Evolutionary conservation across 2,797 vertebrate genomes (phyloP), one percentile per base, ranked within the genome.

Genomic region (Takifugu rubripes): DNA sequence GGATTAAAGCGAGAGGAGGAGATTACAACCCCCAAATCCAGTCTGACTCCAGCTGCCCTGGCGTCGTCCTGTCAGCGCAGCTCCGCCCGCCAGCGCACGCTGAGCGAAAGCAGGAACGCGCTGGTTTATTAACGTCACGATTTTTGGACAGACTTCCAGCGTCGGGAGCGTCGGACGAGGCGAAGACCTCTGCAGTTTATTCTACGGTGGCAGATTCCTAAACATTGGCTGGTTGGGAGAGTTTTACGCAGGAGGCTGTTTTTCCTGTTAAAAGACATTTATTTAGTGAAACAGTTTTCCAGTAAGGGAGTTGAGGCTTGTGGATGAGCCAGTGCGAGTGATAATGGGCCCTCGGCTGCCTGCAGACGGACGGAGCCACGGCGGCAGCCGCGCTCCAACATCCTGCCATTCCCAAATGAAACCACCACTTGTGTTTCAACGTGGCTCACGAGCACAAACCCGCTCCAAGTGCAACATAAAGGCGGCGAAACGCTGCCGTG

Each of bases 1-100:
- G 68, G 73, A 82, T 78, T 81, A 75, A 70, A 80, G 46, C 33
- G 26, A 56, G 12, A 59, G 25, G 56, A 15, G 40, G 62, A 60
- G 78, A 83, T 84, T 81, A 85, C 59, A 61, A 50, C 77, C 72
- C 73, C 62, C 62, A 62, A 56, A 80, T 54, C 46, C 24, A 77
- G 66, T 58, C 12, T 5, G 25, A 63, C 67, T 61, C 49, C 52
- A 71, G 56, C 66, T 59, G 66, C 63, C 55, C 45, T 59, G 52
- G 72, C 70, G 74, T 59, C 55, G 62, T 47, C 15, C 50, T 9
- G 25, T 48, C 29, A 11, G 64, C 68, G 83, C 68, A 27, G 52
- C 82, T 74, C 63, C 79, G 50, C 40, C n/a, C 24, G 17, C 61
- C 26, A 36, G 59, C 25, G 36, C 51, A 40, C 54, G 16, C 12